Evolutionary conservation across 1,140 invertebrate genomes (phyloP), one percentile per base, ranked within the genome.

Genomic region (Procambarus virginalis): DNA sequence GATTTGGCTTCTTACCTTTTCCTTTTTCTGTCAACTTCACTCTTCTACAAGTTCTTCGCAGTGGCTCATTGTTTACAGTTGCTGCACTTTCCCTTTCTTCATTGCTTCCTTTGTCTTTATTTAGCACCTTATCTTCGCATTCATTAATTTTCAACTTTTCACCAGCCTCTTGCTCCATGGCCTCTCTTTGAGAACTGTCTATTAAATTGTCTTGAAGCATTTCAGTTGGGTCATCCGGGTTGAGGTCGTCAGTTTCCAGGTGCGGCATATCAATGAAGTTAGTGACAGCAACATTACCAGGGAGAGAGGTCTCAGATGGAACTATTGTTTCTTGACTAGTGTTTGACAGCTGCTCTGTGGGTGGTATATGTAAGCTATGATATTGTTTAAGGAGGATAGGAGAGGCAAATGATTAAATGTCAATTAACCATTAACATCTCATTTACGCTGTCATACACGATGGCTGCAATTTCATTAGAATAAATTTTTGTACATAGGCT

Each of bases 181-280:
- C 58, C 22, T 77, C 48, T 12, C 78, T 58, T 45, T 76, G 55
- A 34, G 34, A 17, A 0, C 8, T 20, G 49, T 55, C 45, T 45
- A 58, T 73, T 76, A 14, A 12, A 17, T 20, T 17, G 5, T 60
- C 78, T 8, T 82, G 46, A 58, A 80, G 22, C 4, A 88, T 34
- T 20, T 48, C 55, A 46, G 75, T 20, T 14, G 78, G 78, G 55
- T 88, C 86, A 75, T 88, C 86, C 2, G 78, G 86, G 51, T 88
- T 70, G 58, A 14, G n/a, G 12, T 82, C 51, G 3, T 82, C 64
- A 12, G 78, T 46, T 45, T 88, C 48, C 6, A 88, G 45, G 68
- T 88, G 78, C 45, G 70, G 48, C 12, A 75, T 20, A 46, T 82
- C 79, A 81, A 75, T 48, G 45, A 75, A 17, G 12, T 75, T 60